Evolutionary conservation across 1,140 invertebrate species (phyloP).

Genomic region (Cydia fagiglandana): DNA sequence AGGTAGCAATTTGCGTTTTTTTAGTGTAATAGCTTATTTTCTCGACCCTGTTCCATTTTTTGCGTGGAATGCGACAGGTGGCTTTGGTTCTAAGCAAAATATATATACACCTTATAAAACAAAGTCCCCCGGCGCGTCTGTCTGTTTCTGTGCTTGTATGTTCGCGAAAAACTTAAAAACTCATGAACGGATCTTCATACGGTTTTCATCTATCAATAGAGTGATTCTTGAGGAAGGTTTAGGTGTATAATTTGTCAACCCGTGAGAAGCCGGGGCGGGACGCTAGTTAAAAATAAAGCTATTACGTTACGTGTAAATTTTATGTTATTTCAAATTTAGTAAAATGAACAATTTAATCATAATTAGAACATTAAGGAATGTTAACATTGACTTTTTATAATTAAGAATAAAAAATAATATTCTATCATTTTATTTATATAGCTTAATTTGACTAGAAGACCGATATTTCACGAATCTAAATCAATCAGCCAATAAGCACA

Average conservation of each 20-base stretch:
- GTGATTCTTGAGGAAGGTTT: too few species aligned
- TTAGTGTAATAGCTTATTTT: constrained; percentile 7
- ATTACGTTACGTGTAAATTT: neutral
- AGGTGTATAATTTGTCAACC: too few species aligned
- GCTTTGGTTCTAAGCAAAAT: neutral
- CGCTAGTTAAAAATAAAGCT: neutral
- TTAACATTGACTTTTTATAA: too few species aligned
- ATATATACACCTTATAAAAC: too few species aligned
- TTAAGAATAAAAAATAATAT: neutral
- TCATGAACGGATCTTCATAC: too few species aligned
- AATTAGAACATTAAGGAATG: too few species aligned
- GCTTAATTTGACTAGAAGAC: neutral
- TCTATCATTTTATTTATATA: neutral
- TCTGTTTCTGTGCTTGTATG: too few species aligned
- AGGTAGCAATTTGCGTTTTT: constrained; percentile 26
- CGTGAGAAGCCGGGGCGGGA: too few species aligned
- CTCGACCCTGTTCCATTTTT: constrained; percentile 11
- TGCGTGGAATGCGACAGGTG: neutral
- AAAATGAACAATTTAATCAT: too few species aligned
- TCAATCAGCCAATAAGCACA: neutral
- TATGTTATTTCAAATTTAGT: neutral
- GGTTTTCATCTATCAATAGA: too few species aligned
- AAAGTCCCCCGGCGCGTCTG: too few species aligned
- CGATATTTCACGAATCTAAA: neutral
- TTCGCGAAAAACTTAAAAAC: too few species aligned